Conservation (phyloP, 2,113 vertebrate genomes). For the Boulengeromyrus knoepffleri region DNA sequence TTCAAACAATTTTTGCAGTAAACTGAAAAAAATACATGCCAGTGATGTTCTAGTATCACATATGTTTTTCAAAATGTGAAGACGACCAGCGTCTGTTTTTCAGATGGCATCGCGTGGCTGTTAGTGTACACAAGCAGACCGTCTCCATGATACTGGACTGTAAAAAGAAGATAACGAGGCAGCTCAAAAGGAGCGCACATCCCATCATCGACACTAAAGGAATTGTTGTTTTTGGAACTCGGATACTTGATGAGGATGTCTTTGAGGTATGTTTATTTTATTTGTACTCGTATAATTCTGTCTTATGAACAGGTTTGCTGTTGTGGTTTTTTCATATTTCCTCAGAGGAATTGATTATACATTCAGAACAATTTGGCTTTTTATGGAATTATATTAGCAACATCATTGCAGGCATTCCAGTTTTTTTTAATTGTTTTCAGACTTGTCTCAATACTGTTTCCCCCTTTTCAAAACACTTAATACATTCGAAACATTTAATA, state of each 20-base stretch:
- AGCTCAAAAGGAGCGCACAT: slow-evolving; percentile 71
- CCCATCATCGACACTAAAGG: slow-evolving; percentile 87
- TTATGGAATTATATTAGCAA: neutral
- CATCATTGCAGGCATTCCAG: neutral
- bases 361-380: neutral
- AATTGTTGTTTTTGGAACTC: slow-evolving; percentile 91
- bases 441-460: neutral
- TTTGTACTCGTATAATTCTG: neutral
- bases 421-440: neutral
- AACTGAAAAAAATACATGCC: neutral
- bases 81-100: slow-evolving; percentile 23
- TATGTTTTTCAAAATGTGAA: slow-evolving; percentile 24
- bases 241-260: slow-evolving; percentile 93
- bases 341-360: neutral
- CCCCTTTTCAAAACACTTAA: neutral
- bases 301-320: neutral
- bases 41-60: neutral
- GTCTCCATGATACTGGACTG: slow-evolving; percentile 92
- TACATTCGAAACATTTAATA: too few species aligned
- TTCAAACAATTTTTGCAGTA: neutral
- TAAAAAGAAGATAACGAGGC: slow-evolving; percentile 80
- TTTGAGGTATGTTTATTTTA: slow-evolving; percentile 76
- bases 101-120: slow-evolving; percentile 92
- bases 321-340: neutral
- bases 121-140: slow-evolving; percentile 86